Evolutionary conservation across 2,797 vertebrate genomes (phyloP), one percentile per base, ranked within the genome.

Genomic region (Parambassis ranga): DNA sequence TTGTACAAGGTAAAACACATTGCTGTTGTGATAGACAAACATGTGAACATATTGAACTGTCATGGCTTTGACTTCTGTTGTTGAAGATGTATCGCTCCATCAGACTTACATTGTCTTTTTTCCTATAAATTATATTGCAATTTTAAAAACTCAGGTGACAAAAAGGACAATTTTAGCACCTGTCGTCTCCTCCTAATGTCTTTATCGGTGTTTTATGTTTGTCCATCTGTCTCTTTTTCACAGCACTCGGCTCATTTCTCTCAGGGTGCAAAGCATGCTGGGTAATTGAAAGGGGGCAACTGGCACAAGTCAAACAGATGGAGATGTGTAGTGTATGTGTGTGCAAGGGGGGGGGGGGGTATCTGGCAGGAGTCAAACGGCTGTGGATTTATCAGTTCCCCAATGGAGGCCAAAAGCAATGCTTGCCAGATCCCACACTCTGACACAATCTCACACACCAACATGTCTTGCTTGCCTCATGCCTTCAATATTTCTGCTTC

Each of bases 271-370:
- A 71, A 27, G 86, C 84, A 80, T 84, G 82, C 78, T 87, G 87
- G 82, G 88, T 88, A 86, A 89, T 81, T 85, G 79, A 85, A 87
- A 82, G 58, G 49, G 73, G 57, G 72, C 48, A 73, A 84, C 82
- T 76, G 72, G 77, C 78, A 79, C 72, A 77, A 81, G 75, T 79
- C 75, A 79, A 79, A 77, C 84, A 86, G 84, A 87, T 85, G 80
- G 82, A 76, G 76, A 79, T 72, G 53, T 47, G 60, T 51, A 56
- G 79, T 65, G 63, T 53, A 22, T 28, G 42, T 8, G 13, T 23
- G 42, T 48, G 63, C 66, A 57, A 55, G 62, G 75, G 62, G 30
- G 66, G n/a, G 43, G 24, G 37, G 42, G 10, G 26, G 65, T 44
- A 62, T 81, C 53, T 86, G 81, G 75, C 80, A 83, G 71, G 66